A percentile compares a stretch with the other conserved stretches of the same genome.
Conservation (phyloP, 2,888 invertebrate genomes). For the Hirtodrosophila confusa region DNA sequence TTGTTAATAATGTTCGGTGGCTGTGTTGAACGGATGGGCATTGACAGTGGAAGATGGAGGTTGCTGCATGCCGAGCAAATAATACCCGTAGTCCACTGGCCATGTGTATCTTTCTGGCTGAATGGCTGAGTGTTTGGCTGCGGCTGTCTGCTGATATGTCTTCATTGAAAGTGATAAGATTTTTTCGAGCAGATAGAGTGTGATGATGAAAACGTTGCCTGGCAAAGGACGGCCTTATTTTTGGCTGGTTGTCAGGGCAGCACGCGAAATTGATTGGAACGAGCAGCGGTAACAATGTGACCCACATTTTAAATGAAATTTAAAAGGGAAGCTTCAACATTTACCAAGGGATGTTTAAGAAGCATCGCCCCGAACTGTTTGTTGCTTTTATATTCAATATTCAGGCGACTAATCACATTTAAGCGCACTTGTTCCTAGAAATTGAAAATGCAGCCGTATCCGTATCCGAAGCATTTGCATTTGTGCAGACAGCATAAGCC, state of each 20-base stretch:
- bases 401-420: slow-evolving; percentile 49
- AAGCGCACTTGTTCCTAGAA: slow-evolving; percentile 32
- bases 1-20: slow-evolving; percentile 69
- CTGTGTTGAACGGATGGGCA: slow-evolving; percentile 30
- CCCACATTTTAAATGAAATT: slow-evolving; percentile 47
- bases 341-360: slow-evolving; percentile 1
- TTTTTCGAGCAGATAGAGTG: slow-evolving; percentile 49
- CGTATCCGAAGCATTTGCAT: slow-evolving; percentile 17
- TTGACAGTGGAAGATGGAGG: slow-evolving; percentile 31
- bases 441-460: slow-evolving; percentile 33
- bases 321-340: slow-evolving; percentile 7
- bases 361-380: not conserved
- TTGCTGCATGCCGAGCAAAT: slow-evolving; percentile 40
- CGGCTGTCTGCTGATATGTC: slow-evolving; percentile 54
- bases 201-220: slow-evolving; percentile 32
- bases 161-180: slow-evolving; percentile 65
- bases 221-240: slow-evolving; percentile 27
- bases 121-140: slow-evolving; percentile 41
- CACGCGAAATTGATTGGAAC: slow-evolving; percentile 50
- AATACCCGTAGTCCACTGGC: slow-evolving; percentile 51
- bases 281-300: slow-evolving; percentile 29
- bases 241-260: slow-evolving; percentile 19
- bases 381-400: too few relatives aligned
- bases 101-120: slow-evolving; percentile 66
- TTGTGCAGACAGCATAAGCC: slow-evolving; percentile 68